These are phyloP conservation scores for Pseudomyrmex cubaensis DNA, from an alignment of 1,140 invertebrate species.

Conservation along the genomic window DNA sequence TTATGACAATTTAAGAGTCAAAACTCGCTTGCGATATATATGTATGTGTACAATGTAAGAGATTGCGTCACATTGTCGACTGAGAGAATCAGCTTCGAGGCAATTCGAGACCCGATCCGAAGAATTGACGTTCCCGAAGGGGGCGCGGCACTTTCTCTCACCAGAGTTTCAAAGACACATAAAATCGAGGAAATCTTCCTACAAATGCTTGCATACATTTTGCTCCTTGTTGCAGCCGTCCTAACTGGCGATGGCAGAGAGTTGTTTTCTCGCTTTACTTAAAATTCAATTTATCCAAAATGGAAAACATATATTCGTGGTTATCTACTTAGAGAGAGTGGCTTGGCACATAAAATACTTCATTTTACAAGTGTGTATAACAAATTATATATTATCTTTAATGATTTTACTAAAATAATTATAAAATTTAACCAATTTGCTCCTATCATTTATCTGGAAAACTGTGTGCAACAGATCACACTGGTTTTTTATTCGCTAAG, in stretches of 20 bases:
- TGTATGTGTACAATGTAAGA: slow-evolving; percentile 55
- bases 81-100: slow-evolving; percentile 58
- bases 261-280: slow-evolving; percentile 23
- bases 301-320: slow-evolving; percentile 24
- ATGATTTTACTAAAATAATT: neutral
- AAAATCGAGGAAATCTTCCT: slow-evolving; percentile 48
- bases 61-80: slow-evolving; percentile 54
- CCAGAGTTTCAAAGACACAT: slow-evolving; percentile 8
- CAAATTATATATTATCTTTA: neutral
- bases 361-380: neutral
- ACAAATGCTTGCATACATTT: slow-evolving; percentile 20
- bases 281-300: slow-evolving; percentile 52
- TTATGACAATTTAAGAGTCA: slow-evolving; percentile 5
- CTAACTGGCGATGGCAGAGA: neutral
- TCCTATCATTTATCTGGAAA: too few relatives aligned
- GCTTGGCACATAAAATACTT: slow-evolving; percentile 17
- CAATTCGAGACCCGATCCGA: slow-evolving; percentile 55
- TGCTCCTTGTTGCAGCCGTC: slow-evolving; percentile 3
- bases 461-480: too few relatives aligned
- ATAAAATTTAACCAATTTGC: too few relatives aligned
- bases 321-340: neutral
- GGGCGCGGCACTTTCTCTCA: slow-evolving; percentile 79
- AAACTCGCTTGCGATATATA: slow-evolving; percentile 35
- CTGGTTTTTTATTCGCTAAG: too few relatives aligned
- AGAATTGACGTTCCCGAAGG: slow-evolving; percentile 61